A percentile compares a stretch with the other conserved stretches of the same genome.
Conservation (phyloP, 2,797 vertebrate genomes). For the Craterocephalus amniculus region DNA sequence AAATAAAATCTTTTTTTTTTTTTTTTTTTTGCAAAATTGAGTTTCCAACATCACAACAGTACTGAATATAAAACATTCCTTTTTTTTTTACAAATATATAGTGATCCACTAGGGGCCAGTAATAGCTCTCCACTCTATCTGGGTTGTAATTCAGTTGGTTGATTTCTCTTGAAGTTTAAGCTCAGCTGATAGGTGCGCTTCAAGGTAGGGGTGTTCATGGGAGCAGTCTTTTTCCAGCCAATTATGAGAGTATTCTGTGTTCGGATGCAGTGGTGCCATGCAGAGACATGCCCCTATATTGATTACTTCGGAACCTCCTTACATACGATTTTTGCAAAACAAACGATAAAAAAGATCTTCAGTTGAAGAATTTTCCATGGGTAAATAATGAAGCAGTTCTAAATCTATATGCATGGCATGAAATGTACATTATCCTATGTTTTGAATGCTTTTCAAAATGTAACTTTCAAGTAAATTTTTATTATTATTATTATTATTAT, state of each 20-base stretch:
- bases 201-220: constrained; percentile 17
- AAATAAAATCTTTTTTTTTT: too few relatives aligned
- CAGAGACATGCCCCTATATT: constrained; percentile 2
- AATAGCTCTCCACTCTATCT: neutral
- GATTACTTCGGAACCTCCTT: constrained; percentile 8
- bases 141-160: neutral
- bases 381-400: neutral
- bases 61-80: neutral
- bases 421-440: neutral
- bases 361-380: too few relatives aligned
- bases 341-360: neutral
- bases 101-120: constrained; percentile 58
- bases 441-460: neutral
- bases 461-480: too few relatives aligned
- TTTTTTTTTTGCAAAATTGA: neutral
- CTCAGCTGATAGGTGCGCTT: constrained; percentile 10
- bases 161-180: neutral
- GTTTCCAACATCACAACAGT: neutral
- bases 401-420: neutral
- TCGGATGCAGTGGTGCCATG: constrained; percentile 27
- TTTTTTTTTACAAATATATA: neutral
- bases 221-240: constrained; percentile 31
- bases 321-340: neutral
- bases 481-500: too few relatives aligned
- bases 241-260: constrained; percentile 30